Evolutionary conservation across 1,140 invertebrate species (phyloP), one percentile per base, ranked within the genome.

Genomic region (Panagrolaimus sp.): DNA sequence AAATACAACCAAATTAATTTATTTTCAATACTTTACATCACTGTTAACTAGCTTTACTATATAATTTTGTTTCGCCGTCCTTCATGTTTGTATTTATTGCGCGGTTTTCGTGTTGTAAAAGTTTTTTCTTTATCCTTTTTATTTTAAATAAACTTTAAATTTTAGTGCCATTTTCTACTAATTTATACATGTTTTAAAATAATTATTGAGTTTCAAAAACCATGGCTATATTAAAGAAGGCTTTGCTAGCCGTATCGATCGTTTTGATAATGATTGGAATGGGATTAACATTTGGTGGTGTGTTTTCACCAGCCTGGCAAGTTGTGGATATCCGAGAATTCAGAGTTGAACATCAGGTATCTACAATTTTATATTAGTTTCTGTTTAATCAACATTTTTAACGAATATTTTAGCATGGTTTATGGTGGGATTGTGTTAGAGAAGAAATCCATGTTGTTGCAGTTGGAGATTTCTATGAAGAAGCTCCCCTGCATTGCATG

Each of bases 351-450:
- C 78, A 80, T 72, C 78, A 76, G 76, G 73, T 71, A 14, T 46
- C 5, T n/a, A n/a, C n/a, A n/a, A n/a, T n/a, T 65, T 45, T 47
- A 31, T 65, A 13, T 20, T 20, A 42, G 8, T 4, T 38, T n/a
- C n/a, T n/a, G 11, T 43, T 43, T 42, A 13, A 9, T 13, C 20
- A 20, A 1, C 8, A 5, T 8, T 45, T n/a, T n/a, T n/a, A 31
- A 46, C 1, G 9, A 38, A 25, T 14, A 3, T 48, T 74, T 73
- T 53, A 80, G 72, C 79, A 81, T 53, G 79, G 79, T 43, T 74
- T 81, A 20, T 81, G 79, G 79, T 81, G 79, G 79, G 79, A 81
- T 69, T 81, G 79, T 53, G 70, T 83, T 57, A 71, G 81, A 31
- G 78, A 73, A 23, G 81, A 81, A 61, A 79, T 79, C 51, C 77